Evolutionary conservation across 1,140 invertebrate genomes (phyloP), one percentile per base, ranked within the genome.

Genomic region (Zaprionus davidi): DNA sequence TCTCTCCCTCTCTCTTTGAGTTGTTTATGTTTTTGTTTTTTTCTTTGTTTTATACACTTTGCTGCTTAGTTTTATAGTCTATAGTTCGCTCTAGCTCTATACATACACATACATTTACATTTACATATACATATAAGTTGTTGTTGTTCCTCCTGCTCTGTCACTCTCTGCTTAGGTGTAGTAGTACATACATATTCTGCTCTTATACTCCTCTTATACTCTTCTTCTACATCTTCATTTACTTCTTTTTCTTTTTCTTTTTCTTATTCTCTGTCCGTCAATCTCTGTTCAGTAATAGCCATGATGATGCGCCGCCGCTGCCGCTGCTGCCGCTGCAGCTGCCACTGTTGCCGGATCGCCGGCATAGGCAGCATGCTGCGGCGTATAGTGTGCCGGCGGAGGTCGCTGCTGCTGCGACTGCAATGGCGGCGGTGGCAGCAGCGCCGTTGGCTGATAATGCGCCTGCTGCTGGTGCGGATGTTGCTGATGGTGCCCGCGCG

Each of bases 391-490:
- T 1, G 36, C 17, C 3, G 74, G 60, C 2, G 41, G 41, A 3
- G 7, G n/a, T 36, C 72, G 75, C 34, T 76, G 76, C 20, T 74
- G 73, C 11, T 73, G 82, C 57, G 72, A 75, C 12, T 82, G 83
- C 57, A 86, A 13, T 2, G 64, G 60, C 1, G 79, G 82, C n/a
- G 81, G 82, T 2, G 76, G 82, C 60, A 78, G 28, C 63, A 78
- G 46, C 2, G 82, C 56, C 3, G 73, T 62, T 22, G 73, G 65
- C 24, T 76, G 69, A 49, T 77, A 81, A 26, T 78, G 80, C 41
- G 65, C 71, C 24, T 78, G 31, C 31, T 34, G 31, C 31, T 34
- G 28, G 28, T 7, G 31, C 31, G 31, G 31, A 34, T 34, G 31
- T 34, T 11, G 31, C 31, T 34, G 82, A 31, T 72, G 67, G 26